Evolutionary conservation across 2,797 vertebrate species (phyloP).

Genomic region (Pseudochromis fuscus): DNA sequence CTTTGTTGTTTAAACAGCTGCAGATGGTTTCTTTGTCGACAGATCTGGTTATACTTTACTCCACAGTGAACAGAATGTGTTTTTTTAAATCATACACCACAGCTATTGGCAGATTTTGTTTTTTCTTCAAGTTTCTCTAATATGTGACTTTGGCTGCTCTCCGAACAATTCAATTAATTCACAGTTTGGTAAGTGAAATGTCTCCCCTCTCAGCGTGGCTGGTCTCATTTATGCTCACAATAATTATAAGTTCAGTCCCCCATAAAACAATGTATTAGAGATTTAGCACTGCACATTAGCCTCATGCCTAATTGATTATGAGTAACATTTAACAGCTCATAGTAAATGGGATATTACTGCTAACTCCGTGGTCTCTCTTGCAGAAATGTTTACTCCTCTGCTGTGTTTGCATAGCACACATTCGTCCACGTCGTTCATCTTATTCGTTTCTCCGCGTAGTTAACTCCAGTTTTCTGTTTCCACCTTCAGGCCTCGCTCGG

Average conservation of each 20-base stretch:
- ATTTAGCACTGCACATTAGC: constrained; percentile 42
- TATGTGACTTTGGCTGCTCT: constrained; percentile 22
- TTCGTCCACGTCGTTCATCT: constrained; percentile 5
- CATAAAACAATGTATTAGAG: constrained; percentile 48
- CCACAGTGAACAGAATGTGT: background rate
- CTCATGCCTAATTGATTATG: constrained; percentile 55
- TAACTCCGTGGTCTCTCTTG: constrained; percentile 18
- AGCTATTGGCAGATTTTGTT: constrained; percentile 5
- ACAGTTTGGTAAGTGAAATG: constrained; percentile 31
- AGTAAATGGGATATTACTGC: constrained; percentile 46
- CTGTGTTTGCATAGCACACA: background rate
- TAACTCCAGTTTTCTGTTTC: constrained; percentile 11
- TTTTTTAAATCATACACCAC: background rate
- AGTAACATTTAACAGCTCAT: constrained; percentile 25
- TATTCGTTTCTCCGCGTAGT: constrained; percentile 13
- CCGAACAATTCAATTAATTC: constrained; percentile 34
- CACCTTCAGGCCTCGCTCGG: constrained; percentile 11
- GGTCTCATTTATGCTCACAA: constrained; percentile 34
- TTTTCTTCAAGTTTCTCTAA: constrained; percentile 13
- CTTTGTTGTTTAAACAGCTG: constrained; percentile 1
- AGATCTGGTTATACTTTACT: background rate
- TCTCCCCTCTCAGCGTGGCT: constrained; percentile 19
- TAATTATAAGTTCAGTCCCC: constrained; percentile 37
- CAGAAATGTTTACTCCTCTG: constrained; percentile 10
- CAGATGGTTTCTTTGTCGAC: background rate